Evolutionary conservation across 2,888 invertebrate species (phyloP).

Genomic region (Opisthograptis luteolata): DNA sequence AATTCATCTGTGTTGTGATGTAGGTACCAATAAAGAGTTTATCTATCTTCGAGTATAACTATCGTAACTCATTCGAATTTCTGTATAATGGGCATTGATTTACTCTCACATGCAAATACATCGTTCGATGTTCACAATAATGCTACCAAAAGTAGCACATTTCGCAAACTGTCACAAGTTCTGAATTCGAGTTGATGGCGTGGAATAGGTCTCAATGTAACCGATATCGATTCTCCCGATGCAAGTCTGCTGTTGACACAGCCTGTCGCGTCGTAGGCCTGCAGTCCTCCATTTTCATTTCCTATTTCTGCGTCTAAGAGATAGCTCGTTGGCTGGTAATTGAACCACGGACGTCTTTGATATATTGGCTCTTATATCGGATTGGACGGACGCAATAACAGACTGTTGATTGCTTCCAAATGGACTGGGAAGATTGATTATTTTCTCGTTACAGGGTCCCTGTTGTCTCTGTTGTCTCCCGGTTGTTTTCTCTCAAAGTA

Average conservation of each 20-base stretch:
- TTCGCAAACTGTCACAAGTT: not conserved
- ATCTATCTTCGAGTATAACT: too few species aligned
- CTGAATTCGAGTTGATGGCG: slow-evolving; percentile 1
- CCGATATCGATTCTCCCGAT: slow-evolving; percentile 44
- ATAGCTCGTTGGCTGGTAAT: slow-evolving; percentile 76
- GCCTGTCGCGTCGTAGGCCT: slow-evolving; percentile 57
- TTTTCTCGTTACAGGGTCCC: slow-evolving; percentile 73
- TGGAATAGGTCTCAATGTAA: slow-evolving; percentile 1
- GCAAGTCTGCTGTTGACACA: slow-evolving; percentile 57
- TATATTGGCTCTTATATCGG: slow-evolving; percentile 82
- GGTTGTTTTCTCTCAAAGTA: slow-evolving; percentile 56
- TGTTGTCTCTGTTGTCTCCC: slow-evolving; percentile 52
- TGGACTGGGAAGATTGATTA: slow-evolving; percentile 82
- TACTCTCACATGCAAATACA: too few species aligned
- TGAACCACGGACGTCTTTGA: slow-evolving; percentile 82
- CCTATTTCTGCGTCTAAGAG: slow-evolving; percentile 73
- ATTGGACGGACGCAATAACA: slow-evolving; percentile 82
- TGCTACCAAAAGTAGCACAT: not conserved
- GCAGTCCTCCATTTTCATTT: slow-evolving; percentile 72
- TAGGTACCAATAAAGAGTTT: too few species aligned
- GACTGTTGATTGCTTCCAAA: slow-evolving; percentile 83
- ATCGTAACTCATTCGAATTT: too few species aligned
- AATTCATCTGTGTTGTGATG: too few species aligned
- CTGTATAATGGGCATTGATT: too few species aligned
- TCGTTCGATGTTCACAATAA: too few species aligned